Percentiles rank a stretch among this genome's conserved stretches.
Conservation (phyloP, 2,113 vertebrate species). For the Solea senegalensis region DNA sequence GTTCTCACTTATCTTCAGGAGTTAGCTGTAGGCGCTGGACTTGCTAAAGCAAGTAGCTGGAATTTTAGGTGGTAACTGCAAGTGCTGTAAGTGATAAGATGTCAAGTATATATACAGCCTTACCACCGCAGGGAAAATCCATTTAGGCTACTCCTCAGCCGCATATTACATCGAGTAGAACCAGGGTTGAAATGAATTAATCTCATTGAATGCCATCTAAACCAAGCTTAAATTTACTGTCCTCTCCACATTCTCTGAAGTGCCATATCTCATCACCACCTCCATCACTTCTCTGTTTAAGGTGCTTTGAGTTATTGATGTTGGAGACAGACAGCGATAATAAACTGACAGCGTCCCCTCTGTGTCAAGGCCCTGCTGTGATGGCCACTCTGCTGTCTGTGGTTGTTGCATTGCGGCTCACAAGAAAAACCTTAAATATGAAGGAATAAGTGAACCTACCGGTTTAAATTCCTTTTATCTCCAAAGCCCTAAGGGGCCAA, state of each 20-base stretch:
- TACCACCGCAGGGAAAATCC: neutral
- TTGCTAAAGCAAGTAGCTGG: too few species aligned
- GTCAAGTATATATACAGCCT: conserved; percentile 15
- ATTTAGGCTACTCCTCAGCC: neutral
- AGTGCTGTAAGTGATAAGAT: conserved; percentile 6
- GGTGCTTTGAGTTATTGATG: conserved; percentile 33
- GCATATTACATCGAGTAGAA: neutral
- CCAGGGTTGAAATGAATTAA: conserved; percentile 14
- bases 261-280: conserved; percentile 30
- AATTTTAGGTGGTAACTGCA: neutral
- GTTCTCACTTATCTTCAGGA: too few species aligned
- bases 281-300: conserved; percentile 24
- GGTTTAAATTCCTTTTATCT: conserved; percentile 24
- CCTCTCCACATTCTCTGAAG: conserved; percentile 9
- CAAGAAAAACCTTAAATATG: conserved; percentile 8
- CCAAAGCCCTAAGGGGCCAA: neutral
- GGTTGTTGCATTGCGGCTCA: neutral
- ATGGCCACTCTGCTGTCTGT: neutral
- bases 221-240: conserved; percentile 38
- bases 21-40: too few species aligned
- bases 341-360: neutral
- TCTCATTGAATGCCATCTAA: conserved; percentile 6
- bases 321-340: conserved; percentile 30
- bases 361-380: too few species aligned
- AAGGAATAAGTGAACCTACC: neutral